Evolutionary conservation across 2,888 invertebrate genomes (phyloP).

Genomic region (Apotomis betuletana): DNA sequence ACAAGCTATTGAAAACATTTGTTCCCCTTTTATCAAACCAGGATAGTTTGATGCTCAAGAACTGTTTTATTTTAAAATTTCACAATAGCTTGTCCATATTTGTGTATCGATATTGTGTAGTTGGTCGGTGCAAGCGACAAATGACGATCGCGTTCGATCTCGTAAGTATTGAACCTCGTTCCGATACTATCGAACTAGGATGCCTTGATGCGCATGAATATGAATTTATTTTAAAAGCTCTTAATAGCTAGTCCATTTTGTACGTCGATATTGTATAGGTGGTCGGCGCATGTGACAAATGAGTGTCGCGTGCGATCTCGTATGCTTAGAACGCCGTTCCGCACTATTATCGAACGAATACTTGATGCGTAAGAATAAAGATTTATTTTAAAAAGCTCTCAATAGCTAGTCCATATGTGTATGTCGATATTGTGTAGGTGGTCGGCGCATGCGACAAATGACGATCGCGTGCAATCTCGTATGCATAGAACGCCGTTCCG

Average conservation of each 20-base stretch:
- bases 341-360: not conserved
- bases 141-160: slow-evolving; percentile 14
- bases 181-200: too few species aligned
- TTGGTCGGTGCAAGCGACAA: slow-evolving; percentile 2
- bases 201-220: too few species aligned
- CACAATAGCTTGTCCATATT: not conserved
- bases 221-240: not conserved
- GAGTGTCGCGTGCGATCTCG: slow-evolving; percentile 10
- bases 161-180: slow-evolving; percentile 17
- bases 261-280: not conserved
- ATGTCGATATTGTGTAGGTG: not conserved
- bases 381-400: not conserved
- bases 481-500: slow-evolving; percentile 12
- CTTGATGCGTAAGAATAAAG: too few species aligned
- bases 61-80: not conserved
- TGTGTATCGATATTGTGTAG: not conserved
- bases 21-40: not conserved
- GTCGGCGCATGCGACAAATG: slow-evolving; percentile 10
- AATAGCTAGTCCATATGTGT: not conserved
- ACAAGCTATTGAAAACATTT: too few species aligned
- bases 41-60: too few species aligned
- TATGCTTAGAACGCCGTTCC: slow-evolving; percentile 17
- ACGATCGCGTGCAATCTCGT: slow-evolving; percentile 17
- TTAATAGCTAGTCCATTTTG: not conserved
- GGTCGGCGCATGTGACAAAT: slow-evolving; percentile 10